phyloP scores from a whole-genome alignment of 2,888 invertebrate species.

The Pseudoips prasinana region DNA sequence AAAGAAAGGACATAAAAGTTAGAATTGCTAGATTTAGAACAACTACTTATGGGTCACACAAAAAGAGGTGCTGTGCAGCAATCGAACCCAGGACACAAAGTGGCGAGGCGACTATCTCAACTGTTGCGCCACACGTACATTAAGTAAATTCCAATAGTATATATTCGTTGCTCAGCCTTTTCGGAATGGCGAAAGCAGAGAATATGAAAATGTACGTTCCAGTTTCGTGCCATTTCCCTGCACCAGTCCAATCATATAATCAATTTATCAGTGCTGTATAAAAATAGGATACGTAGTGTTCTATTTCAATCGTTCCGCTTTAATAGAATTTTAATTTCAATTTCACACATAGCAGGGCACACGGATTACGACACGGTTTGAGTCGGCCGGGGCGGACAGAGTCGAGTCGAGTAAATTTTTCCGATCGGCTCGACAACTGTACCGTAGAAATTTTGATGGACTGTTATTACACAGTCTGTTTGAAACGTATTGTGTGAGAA shows the following conservation, averaged over 20 bases:
- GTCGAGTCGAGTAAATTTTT: conserved; percentile 60
- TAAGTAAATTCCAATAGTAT: too few species aligned
- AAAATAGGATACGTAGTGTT: conserved; percentile 40
- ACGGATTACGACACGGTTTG: conserved; percentile 58
- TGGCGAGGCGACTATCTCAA: too few species aligned
- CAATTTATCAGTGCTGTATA: conserved; percentile 38
- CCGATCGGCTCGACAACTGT: conserved; percentile 64
- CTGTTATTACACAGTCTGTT: conserved; percentile 74
- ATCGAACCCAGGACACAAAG: too few species aligned
- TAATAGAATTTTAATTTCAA: conserved; percentile 78
- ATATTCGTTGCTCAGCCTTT: too few species aligned
- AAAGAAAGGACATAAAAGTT: too few species aligned
- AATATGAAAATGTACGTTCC: background rate
- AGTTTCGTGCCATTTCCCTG: conserved; percentile 25
- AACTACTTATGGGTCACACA: too few species aligned
- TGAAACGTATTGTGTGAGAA: conserved; percentile 68
- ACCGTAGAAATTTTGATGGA: conserved; percentile 73
- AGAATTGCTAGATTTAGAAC: too few species aligned
- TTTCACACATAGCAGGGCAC: conserved; percentile 67
- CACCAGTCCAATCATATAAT: conserved; percentile 32
- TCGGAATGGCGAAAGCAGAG: too few species aligned
- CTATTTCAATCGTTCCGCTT: conserved; percentile 59
- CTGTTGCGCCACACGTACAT: too few species aligned
- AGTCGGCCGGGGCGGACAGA: conserved; percentile 18
- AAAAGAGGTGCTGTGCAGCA: too few species aligned